Conservation (phyloP, 2,113 vertebrate genomes). For the Sapajus apella region DNA sequence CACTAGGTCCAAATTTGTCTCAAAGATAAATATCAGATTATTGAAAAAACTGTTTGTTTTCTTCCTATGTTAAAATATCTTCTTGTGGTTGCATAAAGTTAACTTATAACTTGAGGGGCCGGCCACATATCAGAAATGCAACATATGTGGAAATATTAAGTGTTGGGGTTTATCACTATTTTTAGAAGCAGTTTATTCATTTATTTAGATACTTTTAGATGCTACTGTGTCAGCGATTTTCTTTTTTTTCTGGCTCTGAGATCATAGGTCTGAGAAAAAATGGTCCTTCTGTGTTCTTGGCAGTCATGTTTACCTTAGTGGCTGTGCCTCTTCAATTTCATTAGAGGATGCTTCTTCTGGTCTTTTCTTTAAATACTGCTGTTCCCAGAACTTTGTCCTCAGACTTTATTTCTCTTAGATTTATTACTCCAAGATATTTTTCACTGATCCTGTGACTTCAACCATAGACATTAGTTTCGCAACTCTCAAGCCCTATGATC, state of each 20-base stretch:
- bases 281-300: background rate
- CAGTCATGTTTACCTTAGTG: background rate
- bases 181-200: background rate
- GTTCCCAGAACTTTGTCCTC: background rate
- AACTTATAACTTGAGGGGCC: background rate
- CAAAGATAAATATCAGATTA: background rate
- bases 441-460: background rate
- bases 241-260: background rate
- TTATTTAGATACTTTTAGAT: background rate
- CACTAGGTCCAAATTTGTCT: background rate
- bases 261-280: background rate
- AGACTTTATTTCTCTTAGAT: background rate
- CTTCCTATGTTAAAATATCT: background rate
- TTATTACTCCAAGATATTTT: background rate
- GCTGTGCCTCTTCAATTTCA: background rate
- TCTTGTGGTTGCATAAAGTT: background rate
- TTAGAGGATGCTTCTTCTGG: background rate
- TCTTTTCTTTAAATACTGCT: background rate
- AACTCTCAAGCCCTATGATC: background rate
- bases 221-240: background rate
- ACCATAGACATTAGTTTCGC: background rate
- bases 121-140: background rate
- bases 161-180: background rate
- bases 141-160: background rate
- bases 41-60: background rate